Percentiles rank a stretch among this genome's conserved stretches.
phyloP scores from a whole-genome alignment of 2,888 invertebrate genomes.

The Hemithea aestivaria region DNA sequence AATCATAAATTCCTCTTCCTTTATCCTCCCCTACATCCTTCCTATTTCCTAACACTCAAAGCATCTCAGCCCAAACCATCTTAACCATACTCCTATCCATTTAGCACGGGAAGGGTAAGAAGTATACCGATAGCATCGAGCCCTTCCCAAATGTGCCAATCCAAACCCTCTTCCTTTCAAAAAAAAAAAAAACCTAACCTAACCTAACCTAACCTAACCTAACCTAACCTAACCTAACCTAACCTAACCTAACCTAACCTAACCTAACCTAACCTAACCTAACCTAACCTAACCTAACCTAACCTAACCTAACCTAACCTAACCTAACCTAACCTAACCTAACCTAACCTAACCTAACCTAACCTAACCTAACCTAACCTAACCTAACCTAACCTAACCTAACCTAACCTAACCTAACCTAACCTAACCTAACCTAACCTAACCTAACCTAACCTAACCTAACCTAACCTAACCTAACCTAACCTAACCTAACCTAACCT shows the following conservation, averaged over 20 bases:
- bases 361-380: conserved; percentile 18
- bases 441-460: conserved; percentile 24
- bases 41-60: no score
- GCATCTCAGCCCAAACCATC: no score
- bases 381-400: conserved; percentile 13
- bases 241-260: conserved; percentile 28
- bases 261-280: conserved; percentile 24
- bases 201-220: conserved; percentile 27
- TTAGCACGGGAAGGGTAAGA: no score
- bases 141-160: no score
- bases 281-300: conserved; percentile 22
- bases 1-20: no score
- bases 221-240: conserved; percentile 29
- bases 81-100: no score
- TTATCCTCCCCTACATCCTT: no score
- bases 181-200: no score
- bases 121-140: no score
- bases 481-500: conserved; percentile 17
- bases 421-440: conserved; percentile 13
- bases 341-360: conserved; percentile 17
- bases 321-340: conserved; percentile 17
- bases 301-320: conserved; percentile 23
- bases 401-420: conserved; percentile 16
- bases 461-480: conserved; percentile 23
- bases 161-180: no score